Conservation (phyloP, 2,113 vertebrate genomes). For the Recurvirostra avosetta region DNA sequence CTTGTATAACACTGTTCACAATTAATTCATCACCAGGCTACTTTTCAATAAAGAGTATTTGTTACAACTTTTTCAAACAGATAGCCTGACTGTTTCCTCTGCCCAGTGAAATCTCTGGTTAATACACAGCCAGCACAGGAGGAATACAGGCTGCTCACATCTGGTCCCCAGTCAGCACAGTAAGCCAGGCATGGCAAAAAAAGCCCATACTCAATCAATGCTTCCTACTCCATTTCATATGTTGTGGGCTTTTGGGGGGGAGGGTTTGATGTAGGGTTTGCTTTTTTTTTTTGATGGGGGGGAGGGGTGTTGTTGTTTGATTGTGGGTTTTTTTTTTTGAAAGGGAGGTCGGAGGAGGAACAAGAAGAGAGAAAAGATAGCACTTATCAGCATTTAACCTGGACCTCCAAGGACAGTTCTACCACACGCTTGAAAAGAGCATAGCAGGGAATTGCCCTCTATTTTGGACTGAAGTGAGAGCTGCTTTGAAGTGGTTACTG, state of each 20-base stretch:
- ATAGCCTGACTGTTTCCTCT: background rate
- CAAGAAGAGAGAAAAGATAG: background rate
- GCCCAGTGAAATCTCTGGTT: background rate
- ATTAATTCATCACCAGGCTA: rapidly evolving
- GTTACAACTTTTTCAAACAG: background rate
- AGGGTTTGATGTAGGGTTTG: no score
- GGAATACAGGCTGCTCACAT: background rate
- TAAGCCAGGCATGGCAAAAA: background rate
- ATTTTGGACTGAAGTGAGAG: background rate
- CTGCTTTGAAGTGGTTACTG: background rate
- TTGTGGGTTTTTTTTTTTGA: background rate
- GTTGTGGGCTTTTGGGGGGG: rapidly evolving
- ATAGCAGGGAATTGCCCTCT: background rate
- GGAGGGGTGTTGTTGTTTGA: rapidly evolving
- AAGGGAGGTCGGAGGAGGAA: background rate
- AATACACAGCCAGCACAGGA: background rate
- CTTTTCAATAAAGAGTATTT: background rate
- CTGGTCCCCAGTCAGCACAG: background rate
- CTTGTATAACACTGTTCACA: background rate
- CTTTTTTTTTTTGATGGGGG: no score
- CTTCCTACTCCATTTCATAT: background rate
- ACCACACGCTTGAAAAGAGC: background rate
- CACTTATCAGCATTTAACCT: background rate
- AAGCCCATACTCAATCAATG: background rate
- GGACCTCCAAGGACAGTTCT: background rate